Base-by-base conservation (phyloP, 37 sponge, comb jelly and placozoan genomes). In the Ephydatia muelleri region DNA sequence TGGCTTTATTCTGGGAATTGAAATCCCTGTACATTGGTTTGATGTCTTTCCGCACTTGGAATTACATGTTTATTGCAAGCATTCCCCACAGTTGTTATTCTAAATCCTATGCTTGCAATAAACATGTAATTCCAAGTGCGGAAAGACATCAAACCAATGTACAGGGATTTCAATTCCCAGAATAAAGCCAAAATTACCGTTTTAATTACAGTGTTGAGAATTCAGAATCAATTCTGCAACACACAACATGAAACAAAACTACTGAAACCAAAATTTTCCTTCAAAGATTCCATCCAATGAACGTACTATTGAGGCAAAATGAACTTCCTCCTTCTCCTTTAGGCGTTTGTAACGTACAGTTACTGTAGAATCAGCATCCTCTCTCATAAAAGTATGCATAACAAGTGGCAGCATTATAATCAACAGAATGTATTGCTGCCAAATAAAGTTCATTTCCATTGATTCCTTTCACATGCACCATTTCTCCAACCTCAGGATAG, bases 391-490 rank as follows among this genome's bases (percentile, higher is more conserved):
- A 71, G 72, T 71, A 71, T 71, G 72, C 72, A 34, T 71, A 33
- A 33, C 72, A 71, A 71, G 72, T 71, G 72, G 32, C 12, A 33
- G 72, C 72, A 31, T 31, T 71, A 34, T 33, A 34, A 33, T 71
- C 72, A 33, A 71, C 72, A 34, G 72, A 71, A 33, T 71, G 72
- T 71, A 71, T 71, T 71, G 30, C 32, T 31, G 72, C 72, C 72
- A 71, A 71, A 31, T 33, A 71, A 71, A 25, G 30, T 71, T 71
- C 32, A 71, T 71, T 71, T 31, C 72, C 72, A 34, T 71, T 33
- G 57, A 57, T 57, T 34, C 72, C 72, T 34, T 33, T 71, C 30
- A 71, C 72, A 34, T 31, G 32, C 29, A 71, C 72, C 72, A 71
- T 71, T 34, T 71, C 72, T 34, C 72, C 35, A 9, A 40, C 26